These are phyloP conservation scores for Eumeta japonica DNA, from an alignment of 1,140 invertebrate genomes.

Conservation along the genomic window DNA sequence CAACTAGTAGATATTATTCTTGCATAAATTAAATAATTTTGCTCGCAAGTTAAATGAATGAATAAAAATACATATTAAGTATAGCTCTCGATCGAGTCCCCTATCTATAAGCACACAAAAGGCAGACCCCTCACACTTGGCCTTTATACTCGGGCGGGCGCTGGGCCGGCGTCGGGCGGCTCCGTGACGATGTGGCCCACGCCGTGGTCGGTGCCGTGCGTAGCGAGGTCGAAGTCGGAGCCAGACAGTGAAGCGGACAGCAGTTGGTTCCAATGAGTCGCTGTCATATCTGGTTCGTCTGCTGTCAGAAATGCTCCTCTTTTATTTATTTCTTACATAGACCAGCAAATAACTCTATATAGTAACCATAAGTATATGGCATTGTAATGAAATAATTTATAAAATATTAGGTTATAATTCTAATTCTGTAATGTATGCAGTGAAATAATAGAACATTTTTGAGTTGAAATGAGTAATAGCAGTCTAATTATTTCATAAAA, in stretches of 20 bases:
- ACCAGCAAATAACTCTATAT: not conserved
- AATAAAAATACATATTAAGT: no score
- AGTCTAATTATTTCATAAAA: no score
- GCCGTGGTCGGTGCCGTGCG: slow-evolving; percentile 51
- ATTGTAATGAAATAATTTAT: not conserved
- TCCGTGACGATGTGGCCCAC: slow-evolving; percentile 20
- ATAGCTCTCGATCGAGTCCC: no score
- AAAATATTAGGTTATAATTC: no score
- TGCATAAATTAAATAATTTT: no score
- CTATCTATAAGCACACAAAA: no score
- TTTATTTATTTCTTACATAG: no score
- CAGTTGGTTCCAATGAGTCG: slow-evolving; percentile 55
- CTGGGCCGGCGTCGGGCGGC: slow-evolving; percentile 11
- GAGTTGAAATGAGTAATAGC: no score
- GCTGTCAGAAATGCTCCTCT: slow-evolving; percentile 11
- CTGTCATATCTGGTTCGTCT: slow-evolving; percentile 26
- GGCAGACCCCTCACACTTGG: not conserved
- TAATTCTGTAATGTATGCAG: no score
- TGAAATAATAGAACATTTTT: no score
- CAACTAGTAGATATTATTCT: no score
- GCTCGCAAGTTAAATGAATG: no score
- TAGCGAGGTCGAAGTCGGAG: slow-evolving; percentile 65
- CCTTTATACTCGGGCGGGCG: slow-evolving; percentile 24
- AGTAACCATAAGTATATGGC: not conserved
- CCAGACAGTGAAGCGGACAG: slow-evolving; percentile 57